Base-by-base conservation (phyloP, 1,140 invertebrate species). In the Xylocopa sonorina region DNA sequence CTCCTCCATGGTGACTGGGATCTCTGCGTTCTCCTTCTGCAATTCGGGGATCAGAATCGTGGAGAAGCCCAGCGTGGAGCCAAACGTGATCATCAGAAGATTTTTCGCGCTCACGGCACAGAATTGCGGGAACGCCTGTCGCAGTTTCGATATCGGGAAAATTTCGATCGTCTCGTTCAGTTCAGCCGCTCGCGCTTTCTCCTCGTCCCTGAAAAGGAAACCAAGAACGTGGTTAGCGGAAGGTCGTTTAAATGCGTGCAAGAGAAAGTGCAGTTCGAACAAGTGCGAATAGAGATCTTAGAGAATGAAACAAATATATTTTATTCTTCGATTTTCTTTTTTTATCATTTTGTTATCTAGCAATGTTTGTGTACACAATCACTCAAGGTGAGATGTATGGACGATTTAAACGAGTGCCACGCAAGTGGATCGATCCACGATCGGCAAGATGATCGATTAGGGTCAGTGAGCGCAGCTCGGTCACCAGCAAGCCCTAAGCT, bases 21-120 rank as follows among this genome's bases (percentile, higher is more conserved):
- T 90, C 5, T 93, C 91, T 1, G 93, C 83, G 78, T 94, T 90
- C 0, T 86, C 18, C n/a, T 86, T 89, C 81, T 94, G 92, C 24
- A 97, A 93, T 14, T 94, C 94, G 2, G 96, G 96, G 73, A 97
- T 96, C 0, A 96, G 93, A 78, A 97, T 96, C 1, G 96, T 96
- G 18, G 96, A 94, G 82, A 96, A 96, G 0, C 96, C 96, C 32
- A 97, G 87, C 3, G 96, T 96, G 93, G 96, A 95, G 53, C 96
- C 96, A 89, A 96, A 97, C 16, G 94, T 94, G 63, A 95, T 87
- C 63, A 95, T 91, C 38, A 95, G 89, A 78, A 95, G 90, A 91
- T 95, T 95, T 89, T 95, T 95, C 41, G 95, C 95, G 76, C 92
- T 93, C 58, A 95, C 95, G 29, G 95, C 95, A 76, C 94, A 89